phyloP scores from a whole-genome alignment of 2,113 vertebrate species.

The Thinocorus orbignyianus region DNA sequence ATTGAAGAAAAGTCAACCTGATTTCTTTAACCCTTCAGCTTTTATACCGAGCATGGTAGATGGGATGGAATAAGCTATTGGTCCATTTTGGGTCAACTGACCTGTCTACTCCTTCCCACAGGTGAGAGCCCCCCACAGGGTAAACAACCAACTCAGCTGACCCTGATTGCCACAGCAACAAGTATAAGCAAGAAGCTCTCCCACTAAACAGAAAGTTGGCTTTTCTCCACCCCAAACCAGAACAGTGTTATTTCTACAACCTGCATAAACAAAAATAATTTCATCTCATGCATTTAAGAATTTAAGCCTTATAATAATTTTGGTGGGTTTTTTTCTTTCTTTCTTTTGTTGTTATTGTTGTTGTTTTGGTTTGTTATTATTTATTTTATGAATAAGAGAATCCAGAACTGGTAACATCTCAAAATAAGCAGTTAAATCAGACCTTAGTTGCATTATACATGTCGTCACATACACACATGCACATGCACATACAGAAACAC shows the following conservation, averaged over 20 bases:
- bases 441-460: neutral
- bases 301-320: too few species aligned
- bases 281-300: too few species aligned
- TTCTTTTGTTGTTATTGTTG: too few species aligned
- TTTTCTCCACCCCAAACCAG: neutral
- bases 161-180: neutral
- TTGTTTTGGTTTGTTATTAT: neutral
- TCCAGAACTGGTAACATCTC: neutral
- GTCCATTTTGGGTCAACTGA: neutral
- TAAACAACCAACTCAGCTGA: neutral
- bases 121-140: too few species aligned
- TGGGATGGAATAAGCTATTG: neutral
- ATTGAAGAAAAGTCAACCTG: neutral
- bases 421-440: neutral
- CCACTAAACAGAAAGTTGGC: neutral
- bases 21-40: neutral
- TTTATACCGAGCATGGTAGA: neutral
- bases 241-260: neutral
- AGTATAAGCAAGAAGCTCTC: neutral
- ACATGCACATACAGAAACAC: neutral
- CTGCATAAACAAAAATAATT: too few species aligned
- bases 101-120: neutral
- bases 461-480: rapidly evolving
- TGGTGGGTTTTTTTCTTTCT: too few species aligned
- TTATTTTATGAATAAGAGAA: neutral